Percentiles rank a stretch among this genome's conserved stretches.
These are phyloP conservation scores for Trididemnum nubilum DNA, from an alignment of 23 tunicate genomes.

Conservation along the genomic window DNA sequence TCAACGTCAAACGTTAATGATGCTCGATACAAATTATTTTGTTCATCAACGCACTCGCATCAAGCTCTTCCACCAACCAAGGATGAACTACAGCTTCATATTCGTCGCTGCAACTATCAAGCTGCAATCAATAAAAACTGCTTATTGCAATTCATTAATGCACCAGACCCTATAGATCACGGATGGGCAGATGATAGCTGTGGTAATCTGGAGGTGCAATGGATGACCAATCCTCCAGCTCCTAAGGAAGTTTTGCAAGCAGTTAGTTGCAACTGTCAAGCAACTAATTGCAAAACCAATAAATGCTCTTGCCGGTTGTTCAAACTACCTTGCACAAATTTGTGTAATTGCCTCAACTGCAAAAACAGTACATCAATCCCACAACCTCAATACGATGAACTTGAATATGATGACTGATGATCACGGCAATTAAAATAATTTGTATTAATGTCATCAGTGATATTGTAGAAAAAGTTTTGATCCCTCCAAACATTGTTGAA, in stretches of 20 bases:
- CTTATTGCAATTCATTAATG: not conserved
- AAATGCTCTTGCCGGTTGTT: not conserved
- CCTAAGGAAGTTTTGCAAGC: not conserved
- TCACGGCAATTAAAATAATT: too few relatives aligned
- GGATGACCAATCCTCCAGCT: not conserved
- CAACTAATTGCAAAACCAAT: not conserved
- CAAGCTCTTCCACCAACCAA: not conserved
- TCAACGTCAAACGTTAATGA: not conserved
- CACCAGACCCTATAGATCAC: not conserved
- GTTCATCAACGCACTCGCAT: not conserved
- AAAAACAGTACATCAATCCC: not conserved
- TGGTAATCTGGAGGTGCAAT: not conserved
- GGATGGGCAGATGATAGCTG: not conserved
- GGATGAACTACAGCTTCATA: not conserved
- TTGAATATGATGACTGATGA: too few relatives aligned
- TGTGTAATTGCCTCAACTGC: not conserved
- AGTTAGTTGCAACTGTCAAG: not conserved
- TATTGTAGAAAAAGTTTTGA: too few relatives aligned
- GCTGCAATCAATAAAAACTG: not conserved
- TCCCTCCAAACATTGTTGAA: too few relatives aligned
- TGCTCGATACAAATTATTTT: slow-evolving; percentile 1
- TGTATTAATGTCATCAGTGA: too few relatives aligned
- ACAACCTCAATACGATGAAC: too few relatives aligned
- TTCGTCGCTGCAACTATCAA: not conserved
- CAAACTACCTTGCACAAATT: not conserved